Evolutionary conservation across 2,113 vertebrate genomes (phyloP).

Genomic region (Illadopsis cleaveri): DNA sequence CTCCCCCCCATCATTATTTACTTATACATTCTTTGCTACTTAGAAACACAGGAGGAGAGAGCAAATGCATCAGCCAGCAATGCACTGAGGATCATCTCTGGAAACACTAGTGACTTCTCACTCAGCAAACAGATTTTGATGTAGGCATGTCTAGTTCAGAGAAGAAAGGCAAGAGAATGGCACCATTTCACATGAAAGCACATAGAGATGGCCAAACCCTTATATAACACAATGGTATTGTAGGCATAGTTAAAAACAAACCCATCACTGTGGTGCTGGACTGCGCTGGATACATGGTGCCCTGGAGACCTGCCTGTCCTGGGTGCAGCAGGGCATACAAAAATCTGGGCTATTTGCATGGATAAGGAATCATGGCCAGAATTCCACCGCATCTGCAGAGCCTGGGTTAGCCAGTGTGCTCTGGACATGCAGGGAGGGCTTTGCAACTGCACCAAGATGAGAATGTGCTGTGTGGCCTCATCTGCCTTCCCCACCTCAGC

Average conservation of each 20-base stretch:
- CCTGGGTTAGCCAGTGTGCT: neutral
- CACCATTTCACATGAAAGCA: neutral
- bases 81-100: neutral
- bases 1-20: neutral
- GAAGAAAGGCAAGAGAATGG: neutral
- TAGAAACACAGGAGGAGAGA: slow-evolving; percentile 26
- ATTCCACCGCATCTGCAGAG: rapidly evolving
- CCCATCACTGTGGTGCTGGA: neutral
- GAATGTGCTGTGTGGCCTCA: rapidly evolving
- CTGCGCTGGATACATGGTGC: rapidly evolving
- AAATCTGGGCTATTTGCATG: neutral
- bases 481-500: neutral
- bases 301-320: neutral
- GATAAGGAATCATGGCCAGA: neutral
- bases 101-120: neutral
- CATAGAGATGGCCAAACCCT: neutral
- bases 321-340: neutral
- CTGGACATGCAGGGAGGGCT: rapidly evolving
- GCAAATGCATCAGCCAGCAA: neutral
- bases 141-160: neutral
- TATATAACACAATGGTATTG: neutral
- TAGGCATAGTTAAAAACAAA: neutral
- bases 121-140: neutral
- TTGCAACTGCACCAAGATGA: neutral
- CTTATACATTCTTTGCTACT: slow-evolving; percentile 56